Base-by-base conservation (phyloP, 2,888 invertebrate species). In the Drosophila mimica region DNA sequence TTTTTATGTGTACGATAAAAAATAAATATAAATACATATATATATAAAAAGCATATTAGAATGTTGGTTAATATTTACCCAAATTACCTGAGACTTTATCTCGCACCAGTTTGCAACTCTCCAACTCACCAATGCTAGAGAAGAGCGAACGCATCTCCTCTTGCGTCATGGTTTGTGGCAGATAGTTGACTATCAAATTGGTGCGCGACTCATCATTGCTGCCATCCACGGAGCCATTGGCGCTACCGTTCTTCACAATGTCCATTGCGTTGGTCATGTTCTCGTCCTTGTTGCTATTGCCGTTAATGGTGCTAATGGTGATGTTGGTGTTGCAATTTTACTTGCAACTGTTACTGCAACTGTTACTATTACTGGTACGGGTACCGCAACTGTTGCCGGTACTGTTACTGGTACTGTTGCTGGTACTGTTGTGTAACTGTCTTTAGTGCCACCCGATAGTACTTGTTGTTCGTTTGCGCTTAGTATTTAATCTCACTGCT, bases 41-140 rank as follows among this genome's bases (percentile, higher is more conserved):
- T 30, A 17, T 30, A 17, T 17, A 15, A 25, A 25, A 25, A 15
- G 25, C 46, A 15, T 25, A 20, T 46, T 38, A 67, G 56, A 72
- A 86, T 31, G 65, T 85, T 89, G 85, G 80, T 85, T 60, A 79
- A 91, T 92, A 92, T 91, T 92, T 92, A 92, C 92, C 92, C 91
- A 92, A 89, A 90, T 94, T 94, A 96, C 96, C 98, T 94, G 98
- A 98, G 92, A 98, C 96, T 95, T 99, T 99, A 94, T 99, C 98
- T 92, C 98, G 95, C 93, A 99, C 98, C 93, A 99, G 95, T 94
- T 99, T 99, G 95, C 99, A 99, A 94, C 98, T 98, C 94, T 99
- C 99, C 89, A 99, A 97, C 94, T 98, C 98, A 91, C 98, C 98
- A 93, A 99, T 97, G 93, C 97, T 97, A 75, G 97, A 97, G 94